phyloP scores from a whole-genome alignment of 2,113 vertebrate species.

The Hirundichthys speculiger region DNA sequence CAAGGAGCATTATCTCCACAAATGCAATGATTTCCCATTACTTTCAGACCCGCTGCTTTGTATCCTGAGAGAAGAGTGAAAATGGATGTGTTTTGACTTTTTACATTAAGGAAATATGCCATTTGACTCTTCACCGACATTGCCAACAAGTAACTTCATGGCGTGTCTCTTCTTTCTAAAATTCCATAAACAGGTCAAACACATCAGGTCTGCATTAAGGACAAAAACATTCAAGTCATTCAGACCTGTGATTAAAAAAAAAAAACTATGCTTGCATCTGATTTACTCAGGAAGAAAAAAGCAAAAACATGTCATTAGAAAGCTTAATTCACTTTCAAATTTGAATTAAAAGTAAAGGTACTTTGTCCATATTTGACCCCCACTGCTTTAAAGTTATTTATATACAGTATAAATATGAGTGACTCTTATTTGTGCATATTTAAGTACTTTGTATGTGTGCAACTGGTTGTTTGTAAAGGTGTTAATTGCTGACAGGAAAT shows the following conservation, averaged over 20 bases:
- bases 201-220: too few relatives aligned
- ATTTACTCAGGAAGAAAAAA: neutral
- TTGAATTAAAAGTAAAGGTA: constrained; percentile 1
- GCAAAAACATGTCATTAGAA: too few relatives aligned
- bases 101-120: constrained; percentile 67
- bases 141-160: constrained; percentile 34
- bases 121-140: constrained; percentile 57
- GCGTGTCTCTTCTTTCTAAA: neutral
- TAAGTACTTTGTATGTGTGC: constrained; percentile 1
- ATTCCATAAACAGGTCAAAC: too few relatives aligned
- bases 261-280: too few relatives aligned
- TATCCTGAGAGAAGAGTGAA: constrained; percentile 55
- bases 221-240: too few relatives aligned
- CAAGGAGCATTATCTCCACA: constrained; percentile 70
- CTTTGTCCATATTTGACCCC: neutral
- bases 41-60: constrained; percentile 52
- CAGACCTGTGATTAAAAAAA: too few relatives aligned
- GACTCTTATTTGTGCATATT: neutral
- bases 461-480: constrained; percentile 40
- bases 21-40: constrained; percentile 67
- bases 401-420: neutral
- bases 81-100: constrained; percentile 62
- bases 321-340: too few relatives aligned
- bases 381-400: neutral
- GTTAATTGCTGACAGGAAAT: constrained; percentile 54